A percentile compares a stretch with the other conserved stretches of the same genome.
These are phyloP conservation scores for Agrotis ipsilon DNA, from an alignment of 2,888 invertebrate species.

Conservation along the genomic window DNA sequence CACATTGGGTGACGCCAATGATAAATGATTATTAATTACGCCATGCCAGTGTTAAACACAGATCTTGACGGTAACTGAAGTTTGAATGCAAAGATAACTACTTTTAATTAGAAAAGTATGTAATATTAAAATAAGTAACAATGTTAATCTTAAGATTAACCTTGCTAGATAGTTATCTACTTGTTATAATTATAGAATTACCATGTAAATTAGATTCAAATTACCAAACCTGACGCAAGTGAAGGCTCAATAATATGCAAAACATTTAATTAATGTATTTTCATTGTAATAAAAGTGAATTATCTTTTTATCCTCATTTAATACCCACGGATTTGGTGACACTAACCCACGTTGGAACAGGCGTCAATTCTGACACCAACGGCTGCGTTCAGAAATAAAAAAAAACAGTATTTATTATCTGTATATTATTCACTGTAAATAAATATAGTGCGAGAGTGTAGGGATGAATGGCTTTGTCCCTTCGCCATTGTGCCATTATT, in stretches of 20 bases:
- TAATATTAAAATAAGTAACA: not conserved
- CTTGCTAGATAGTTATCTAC: not conserved
- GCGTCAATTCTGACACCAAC: constrained; percentile 88
- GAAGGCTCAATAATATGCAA: not conserved
- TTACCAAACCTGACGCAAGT: constrained; percentile 15
- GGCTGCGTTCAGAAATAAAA: constrained; percentile 77
- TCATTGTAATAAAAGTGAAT: constrained; percentile 5
- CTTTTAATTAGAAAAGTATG: not conserved
- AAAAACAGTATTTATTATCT: constrained; percentile 86
- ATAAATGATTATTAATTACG: not conserved
- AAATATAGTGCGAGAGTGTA: constrained; percentile 82
- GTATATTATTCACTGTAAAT: constrained; percentile 88
- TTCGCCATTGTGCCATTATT: constrained; percentile 78
- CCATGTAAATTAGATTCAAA: constrained; percentile 27
- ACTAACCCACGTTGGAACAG: constrained; percentile 67
- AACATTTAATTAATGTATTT: too few relatives aligned
- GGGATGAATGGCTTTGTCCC: constrained; percentile 81
- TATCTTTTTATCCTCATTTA: constrained; percentile 43
- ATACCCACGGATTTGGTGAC: constrained; percentile 57
- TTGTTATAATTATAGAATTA: constrained; percentile 2
- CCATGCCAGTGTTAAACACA: not conserved
- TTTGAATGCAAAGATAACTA: not conserved
- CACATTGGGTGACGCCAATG: not conserved
- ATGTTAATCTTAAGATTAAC: constrained; percentile 15
- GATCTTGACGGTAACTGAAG: constrained; percentile 3